phyloP scores from a whole-genome alignment of 1,140 invertebrate species.

The Hylaeus volcanicus region DNA sequence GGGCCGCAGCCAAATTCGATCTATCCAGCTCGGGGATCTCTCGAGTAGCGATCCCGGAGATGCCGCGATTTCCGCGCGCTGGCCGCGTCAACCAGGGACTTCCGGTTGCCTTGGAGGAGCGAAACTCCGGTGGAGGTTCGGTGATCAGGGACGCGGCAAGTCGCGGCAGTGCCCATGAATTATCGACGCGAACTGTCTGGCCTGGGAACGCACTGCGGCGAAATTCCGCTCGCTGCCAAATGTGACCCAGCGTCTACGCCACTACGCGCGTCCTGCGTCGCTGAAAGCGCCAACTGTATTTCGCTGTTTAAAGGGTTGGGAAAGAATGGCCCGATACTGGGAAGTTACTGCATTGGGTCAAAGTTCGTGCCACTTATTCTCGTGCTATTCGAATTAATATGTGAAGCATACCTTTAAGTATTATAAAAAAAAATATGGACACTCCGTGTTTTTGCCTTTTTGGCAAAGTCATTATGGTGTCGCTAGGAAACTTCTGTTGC shows the following conservation, averaged over 20 bases:
- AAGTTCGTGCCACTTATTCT: no score
- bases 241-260: slow-evolving; percentile 49
- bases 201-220: slow-evolving; percentile 73
- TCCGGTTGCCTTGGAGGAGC: slow-evolving; percentile 23
- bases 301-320: neutral
- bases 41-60: slow-evolving; percentile 39
- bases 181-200: slow-evolving; percentile 65
- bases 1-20: slow-evolving; percentile 17
- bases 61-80: slow-evolving; percentile 46
- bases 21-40: neutral
- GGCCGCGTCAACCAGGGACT: slow-evolving; percentile 34
- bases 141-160: slow-evolving; percentile 41
- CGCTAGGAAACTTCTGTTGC: no score
- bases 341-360: no score
- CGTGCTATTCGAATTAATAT: no score
- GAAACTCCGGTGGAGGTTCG: slow-evolving; percentile 19
- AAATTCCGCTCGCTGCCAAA: slow-evolving; percentile 69
- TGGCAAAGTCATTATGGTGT: no score
- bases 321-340: no score
- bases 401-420: no score
- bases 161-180: slow-evolving; percentile 65
- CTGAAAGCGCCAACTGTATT: neutral
- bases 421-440: no score
- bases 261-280: neutral
- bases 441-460: no score